Evolutionary conservation across 2,888 invertebrate species (phyloP), one percentile per base, ranked within the genome.

Genomic region (Caenorhabditis virilis): DNA sequence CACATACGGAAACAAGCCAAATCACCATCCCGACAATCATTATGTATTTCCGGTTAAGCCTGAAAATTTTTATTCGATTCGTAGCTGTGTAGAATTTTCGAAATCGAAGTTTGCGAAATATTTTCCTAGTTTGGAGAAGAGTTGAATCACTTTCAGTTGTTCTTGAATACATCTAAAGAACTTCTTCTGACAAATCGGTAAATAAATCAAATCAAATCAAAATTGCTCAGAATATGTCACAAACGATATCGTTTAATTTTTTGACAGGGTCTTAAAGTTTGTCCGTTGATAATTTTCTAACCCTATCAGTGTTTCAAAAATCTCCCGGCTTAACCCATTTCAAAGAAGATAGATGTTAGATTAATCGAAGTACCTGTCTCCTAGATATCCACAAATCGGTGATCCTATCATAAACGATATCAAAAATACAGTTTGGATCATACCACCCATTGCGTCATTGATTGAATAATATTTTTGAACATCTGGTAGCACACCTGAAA

Each of bases 401-500:
- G 97, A 98, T 84, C 92, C 93, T 52, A 95, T 85, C 97, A 99
- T 99, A 85, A 97, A 99, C 56, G 92, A 92, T 63, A 93, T 86
- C 54, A 99, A 91, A 84, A 99, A 99, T n/a, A 91, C 93, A 0
- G 98, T 98, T 85, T 91, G 91, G 23, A 99, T 87, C 3, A 97
- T 87, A 0, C 98, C 98, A n/a, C 89, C 92, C 73, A 88, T 84
- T 73, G 90, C 89, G 84, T 95, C 90, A 38, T 88, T 86, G 60
- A 95, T 90, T 0, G 85, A 1, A 83, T 91, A 95, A 72, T 90
- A 88, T 0, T 72, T 78, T 84, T 91, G 88, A 50, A 97, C 90
- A 72, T 91, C 88, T 2, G 86, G 85, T 67, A 98, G 86, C 51
- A 97, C 90, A 78, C 95, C 95, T 95, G 88, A 7, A 80, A 48